These are phyloP conservation scores for Hypocryptadius cinnamomeus DNA, from an alignment of 2,113 vertebrate species.

Conservation along the genomic window DNA sequence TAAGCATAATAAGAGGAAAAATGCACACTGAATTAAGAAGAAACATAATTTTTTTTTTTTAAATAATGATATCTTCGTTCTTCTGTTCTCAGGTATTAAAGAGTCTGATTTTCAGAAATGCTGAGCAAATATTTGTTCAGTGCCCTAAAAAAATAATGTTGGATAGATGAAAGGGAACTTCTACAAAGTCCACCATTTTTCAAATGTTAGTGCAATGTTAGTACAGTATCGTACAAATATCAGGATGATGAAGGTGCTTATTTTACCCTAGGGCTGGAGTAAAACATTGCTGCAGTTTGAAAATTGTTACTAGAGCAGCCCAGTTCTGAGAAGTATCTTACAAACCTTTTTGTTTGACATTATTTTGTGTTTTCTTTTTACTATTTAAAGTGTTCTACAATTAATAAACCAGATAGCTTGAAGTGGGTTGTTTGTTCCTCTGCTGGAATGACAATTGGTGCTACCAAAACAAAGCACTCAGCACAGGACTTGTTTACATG, in stretches of 20 bases:
- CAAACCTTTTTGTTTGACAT: background rate
- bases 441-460: background rate
- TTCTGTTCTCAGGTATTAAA: background rate
- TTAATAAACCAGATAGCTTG: background rate
- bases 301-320: background rate
- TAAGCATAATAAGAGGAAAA: background rate
- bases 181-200: background rate
- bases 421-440: constrained; percentile 18
- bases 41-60: background rate
- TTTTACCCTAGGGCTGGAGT: background rate
- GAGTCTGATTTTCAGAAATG: background rate
- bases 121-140: background rate
- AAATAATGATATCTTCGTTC: background rate
- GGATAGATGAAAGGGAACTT: background rate
- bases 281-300: background rate
- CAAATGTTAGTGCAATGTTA: too few species aligned
- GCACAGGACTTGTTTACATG: constrained; percentile 32
- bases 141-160: background rate
- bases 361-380: background rate
- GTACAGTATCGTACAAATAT: background rate
- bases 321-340: background rate
- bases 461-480: constrained; percentile 17
- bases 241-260: background rate
- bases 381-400: background rate
- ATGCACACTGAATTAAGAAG: background rate